phyloP scores from a whole-genome alignment of 2,113 vertebrate genomes.

The Scomber japonicus region DNA sequence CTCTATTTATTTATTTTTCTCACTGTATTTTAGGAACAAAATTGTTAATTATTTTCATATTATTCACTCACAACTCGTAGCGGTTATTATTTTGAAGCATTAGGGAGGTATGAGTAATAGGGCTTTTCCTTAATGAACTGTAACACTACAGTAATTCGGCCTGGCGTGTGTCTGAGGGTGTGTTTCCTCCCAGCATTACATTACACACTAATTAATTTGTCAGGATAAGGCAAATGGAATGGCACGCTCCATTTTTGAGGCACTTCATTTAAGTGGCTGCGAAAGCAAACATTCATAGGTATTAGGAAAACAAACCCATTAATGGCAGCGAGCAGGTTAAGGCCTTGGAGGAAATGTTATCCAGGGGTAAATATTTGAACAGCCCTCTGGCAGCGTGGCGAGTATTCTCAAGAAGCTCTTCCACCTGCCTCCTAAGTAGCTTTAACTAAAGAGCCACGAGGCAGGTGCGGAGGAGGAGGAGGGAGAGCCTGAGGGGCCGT shows the following conservation, averaged over 20 bases:
- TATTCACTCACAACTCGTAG: conserved; percentile 10
- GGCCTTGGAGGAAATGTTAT: conserved; percentile 74
- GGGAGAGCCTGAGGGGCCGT: not conserved
- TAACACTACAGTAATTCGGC: conserved; percentile 47
- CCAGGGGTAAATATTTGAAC: conserved; percentile 84
- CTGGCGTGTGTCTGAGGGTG: conserved; percentile 33
- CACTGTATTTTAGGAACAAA: not conserved
- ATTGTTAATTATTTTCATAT: conserved; percentile 4
- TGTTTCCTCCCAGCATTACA: conserved; percentile 51
- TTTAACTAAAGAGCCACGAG: conserved; percentile 37
- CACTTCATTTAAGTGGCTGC: conserved; percentile 67
- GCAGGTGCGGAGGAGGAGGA: conserved; percentile 17
- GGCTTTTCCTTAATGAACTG: conserved; percentile 63
- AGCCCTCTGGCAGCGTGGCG: conserved; percentile 72
- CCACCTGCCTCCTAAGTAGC: conserved; percentile 57
- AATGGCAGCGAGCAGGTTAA: conserved; percentile 56
- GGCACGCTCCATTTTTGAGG: conserved; percentile 46
- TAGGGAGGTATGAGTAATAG: conserved; percentile 38
- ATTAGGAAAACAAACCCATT: conserved; percentile 80
- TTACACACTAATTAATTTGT: conserved; percentile 73
- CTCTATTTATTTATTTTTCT: conserved; percentile 5
- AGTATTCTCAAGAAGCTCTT: conserved; percentile 65
- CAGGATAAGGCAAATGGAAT: conserved; percentile 60
- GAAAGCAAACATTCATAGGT: conserved; percentile 77
- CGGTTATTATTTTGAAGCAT: conserved; percentile 43